These are phyloP conservation scores for Campodea augens DNA, from an alignment of 1,140 invertebrate species.

Conservation along the genomic window DNA sequence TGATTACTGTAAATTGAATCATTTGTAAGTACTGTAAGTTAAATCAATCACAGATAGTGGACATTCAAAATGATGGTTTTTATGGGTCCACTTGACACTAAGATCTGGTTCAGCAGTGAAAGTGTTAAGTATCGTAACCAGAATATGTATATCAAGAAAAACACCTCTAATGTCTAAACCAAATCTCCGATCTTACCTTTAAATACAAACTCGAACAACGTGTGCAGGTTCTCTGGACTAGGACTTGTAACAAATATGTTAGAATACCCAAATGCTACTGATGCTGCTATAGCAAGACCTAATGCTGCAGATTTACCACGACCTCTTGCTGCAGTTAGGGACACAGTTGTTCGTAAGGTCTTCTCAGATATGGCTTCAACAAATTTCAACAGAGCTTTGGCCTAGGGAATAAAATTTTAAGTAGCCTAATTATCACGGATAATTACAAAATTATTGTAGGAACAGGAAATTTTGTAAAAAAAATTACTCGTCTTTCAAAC, in stretches of 20 bases:
- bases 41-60: no score
- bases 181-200: conserved; percentile 44
- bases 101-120: no score
- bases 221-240: conserved; percentile 94
- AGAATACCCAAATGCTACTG: conserved; percentile 75
- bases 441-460: no score
- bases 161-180: no score
- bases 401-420: conserved; percentile 28
- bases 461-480: no score
- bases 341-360: conserved; percentile 69
- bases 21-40: conserved; percentile 1
- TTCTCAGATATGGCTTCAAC: conserved; percentile 92
- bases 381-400: conserved; percentile 77
- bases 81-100: no score
- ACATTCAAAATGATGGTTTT: no score
- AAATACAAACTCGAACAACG: conserved; percentile 92
- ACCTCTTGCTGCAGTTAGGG: conserved; percentile 87
- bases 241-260: conserved; percentile 98
- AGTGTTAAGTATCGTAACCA: no score
- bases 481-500: no score
- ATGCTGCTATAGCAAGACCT: conserved; percentile 78
- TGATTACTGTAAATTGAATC: no score
- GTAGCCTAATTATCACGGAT: background rate
- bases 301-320: conserved; percentile 95
- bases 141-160: background rate